phyloP scores from a whole-genome alignment of 2,113 vertebrate species.

The Platysteira castanea region DNA sequence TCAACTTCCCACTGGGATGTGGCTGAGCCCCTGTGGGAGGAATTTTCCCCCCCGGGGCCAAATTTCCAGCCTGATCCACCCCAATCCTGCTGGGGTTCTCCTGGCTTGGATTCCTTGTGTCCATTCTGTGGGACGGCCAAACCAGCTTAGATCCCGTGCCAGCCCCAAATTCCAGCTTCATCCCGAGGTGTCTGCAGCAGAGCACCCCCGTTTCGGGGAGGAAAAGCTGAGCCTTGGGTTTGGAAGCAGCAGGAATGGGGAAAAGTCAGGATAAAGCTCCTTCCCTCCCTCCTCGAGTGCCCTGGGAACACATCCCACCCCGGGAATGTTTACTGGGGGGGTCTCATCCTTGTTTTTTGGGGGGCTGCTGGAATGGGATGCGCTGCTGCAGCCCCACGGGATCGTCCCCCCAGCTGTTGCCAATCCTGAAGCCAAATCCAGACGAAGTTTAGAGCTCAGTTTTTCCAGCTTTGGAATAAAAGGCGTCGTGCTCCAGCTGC shows the following conservation, averaged over 20 bases:
- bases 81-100: neutral
- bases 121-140: neutral
- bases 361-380: neutral
- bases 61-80: neutral
- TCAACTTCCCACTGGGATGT: fast-evolving
- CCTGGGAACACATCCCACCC: fast-evolving
- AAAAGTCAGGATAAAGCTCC: neutral
- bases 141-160: neutral
- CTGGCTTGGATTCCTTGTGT: neutral
- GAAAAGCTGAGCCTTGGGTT: neutral
- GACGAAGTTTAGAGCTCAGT: neutral
- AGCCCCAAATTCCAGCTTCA: neutral
- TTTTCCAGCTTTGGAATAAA: constrained; percentile 54
- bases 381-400: neutral
- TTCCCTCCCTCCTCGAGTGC: fast-evolving
- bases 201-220: fast-evolving
- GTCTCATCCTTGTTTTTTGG: neutral
- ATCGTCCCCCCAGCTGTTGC: neutral
- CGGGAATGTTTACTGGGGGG: neutral
- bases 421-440: constrained; percentile 62
- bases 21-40: neutral
- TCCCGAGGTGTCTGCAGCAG: neutral
- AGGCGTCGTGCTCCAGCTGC: fast-evolving
- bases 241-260: neutral
- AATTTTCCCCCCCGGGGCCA: fast-evolving